Percentiles rank a stretch among this genome's conserved stretches.
These are phyloP conservation scores for Nylanderia fulva DNA, from an alignment of 1,140 invertebrate genomes.

Conservation along the genomic window DNA sequence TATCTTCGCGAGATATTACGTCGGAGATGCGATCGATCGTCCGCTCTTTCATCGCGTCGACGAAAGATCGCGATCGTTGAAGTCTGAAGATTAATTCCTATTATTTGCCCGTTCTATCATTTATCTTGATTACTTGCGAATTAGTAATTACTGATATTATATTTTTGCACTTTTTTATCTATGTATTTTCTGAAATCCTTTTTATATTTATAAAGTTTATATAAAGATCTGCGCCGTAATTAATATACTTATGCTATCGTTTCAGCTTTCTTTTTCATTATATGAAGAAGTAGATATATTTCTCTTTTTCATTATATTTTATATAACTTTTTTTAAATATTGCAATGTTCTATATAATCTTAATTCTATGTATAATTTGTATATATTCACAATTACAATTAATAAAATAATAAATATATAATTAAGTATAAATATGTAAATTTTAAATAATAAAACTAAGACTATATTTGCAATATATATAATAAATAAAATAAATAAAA, in stretches of 20 bases:
- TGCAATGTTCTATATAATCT: not conserved
- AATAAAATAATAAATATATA: not conserved
- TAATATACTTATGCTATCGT: not conserved
- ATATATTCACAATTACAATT: too few relatives aligned
- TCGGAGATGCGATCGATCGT: slow-evolving; percentile 55
- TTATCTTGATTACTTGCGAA: slow-evolving; percentile 31
- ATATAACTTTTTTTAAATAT: not conserved
- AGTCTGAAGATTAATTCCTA: slow-evolving; percentile 44
- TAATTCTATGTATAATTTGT: not conserved
- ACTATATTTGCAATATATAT: not conserved
- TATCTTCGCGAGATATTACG: slow-evolving; percentile 57
- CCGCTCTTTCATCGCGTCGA: slow-evolving; percentile 34
- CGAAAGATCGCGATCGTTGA: slow-evolving; percentile 45
- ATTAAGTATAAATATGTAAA: not conserved
- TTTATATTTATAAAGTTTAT: not conserved
- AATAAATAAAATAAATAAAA: slow-evolving; percentile 29
- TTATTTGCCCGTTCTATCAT: slow-evolving; percentile 44
- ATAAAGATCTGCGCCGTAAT: not conserved
- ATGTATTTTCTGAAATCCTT: not conserved
- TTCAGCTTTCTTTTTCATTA: not conserved
- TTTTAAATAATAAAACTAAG: slow-evolving; percentile 30
- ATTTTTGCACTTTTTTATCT: not conserved
- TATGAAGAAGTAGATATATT: not conserved
- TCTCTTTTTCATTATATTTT: not conserved
- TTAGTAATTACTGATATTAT: slow-evolving; percentile 34